These are phyloP conservation scores for Mycteria americana DNA, from an alignment of 2,797 vertebrate species.

Conservation along the genomic window DNA sequence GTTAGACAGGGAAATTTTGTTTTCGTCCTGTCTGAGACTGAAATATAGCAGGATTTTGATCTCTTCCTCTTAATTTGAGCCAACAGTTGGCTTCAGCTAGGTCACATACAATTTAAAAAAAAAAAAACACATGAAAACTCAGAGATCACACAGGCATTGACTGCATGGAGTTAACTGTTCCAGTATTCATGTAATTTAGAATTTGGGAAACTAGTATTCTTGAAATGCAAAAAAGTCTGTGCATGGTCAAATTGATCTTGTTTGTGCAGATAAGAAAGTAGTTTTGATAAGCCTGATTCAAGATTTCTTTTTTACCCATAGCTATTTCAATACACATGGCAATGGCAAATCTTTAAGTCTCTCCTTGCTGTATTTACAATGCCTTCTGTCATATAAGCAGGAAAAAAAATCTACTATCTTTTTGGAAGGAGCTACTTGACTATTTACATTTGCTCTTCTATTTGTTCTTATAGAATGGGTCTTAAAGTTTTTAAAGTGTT, in stretches of 20 bases:
- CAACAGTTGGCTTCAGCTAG: neutral
- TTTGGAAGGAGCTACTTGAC: neutral
- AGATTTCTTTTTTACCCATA: neutral
- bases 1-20: neutral
- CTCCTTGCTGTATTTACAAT: neutral
- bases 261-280: neutral
- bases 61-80: neutral
- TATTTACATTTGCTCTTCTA: neutral
- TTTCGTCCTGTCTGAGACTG: neutral
- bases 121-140: neutral
- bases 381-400: neutral
- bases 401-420: neutral
- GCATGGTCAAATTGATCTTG: neutral
- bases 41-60: neutral
- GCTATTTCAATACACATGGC: neutral
- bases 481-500: neutral
- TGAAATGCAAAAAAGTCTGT: neutral
- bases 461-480: neutral
- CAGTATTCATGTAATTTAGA: neutral
- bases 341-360: neutral
- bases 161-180: neutral
- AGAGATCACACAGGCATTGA: neutral
- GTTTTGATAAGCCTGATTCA: neutral
- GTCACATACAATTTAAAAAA: neutral
- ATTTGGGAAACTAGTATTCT: neutral